Base-by-base conservation (phyloP, 2,113 vertebrate species). In the Murina feae region DNA sequence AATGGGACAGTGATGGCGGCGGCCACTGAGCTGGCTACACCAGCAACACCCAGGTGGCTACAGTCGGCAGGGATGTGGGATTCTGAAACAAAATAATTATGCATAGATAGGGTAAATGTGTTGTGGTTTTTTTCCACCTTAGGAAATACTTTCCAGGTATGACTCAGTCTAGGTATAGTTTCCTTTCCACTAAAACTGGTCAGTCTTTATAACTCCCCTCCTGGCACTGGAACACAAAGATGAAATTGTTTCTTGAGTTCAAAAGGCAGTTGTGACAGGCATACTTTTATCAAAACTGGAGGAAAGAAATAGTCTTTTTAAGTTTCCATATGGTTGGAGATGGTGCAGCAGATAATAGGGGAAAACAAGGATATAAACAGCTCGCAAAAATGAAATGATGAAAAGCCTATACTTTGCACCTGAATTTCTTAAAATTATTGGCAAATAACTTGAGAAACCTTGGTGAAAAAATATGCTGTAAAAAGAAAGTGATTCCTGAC, bases 161-260 rank as follows among this genome's bases (percentile, higher is more conserved):
- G 66, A 78, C 23, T 96, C 88, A 93, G 42, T 21, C 39, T 68
- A 74, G n/a, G 28, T 63, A 30, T 42, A 94, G 58, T 93, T 97
- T 94, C 90, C 76, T 58, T 81, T 78, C 68, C 14, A 39, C 42
- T n/a, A 76, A 95, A 97, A 90, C 25, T 95, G 90, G 80, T 83
- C 89, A 94, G 14, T 74, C 58, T 91, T 96, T 96, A 35, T 58
- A 85, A 91, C 7, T 71, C 44, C 14, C 20, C 55, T 58, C 16
- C 47, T 94, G 39, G 51, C 32, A 55, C 12, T n/a, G 21, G 13
- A 93, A 42, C 55, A 81, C 81, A 84, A 80, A 96, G 44, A 91
- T 89, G 35, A 89, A 96, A 94, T 91, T n/a, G n/a, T 85, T 91
- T 25, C 58, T 96, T 96, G 89, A 87, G 83, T 51, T 93, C 53